Conservation (phyloP, 2,888 invertebrate genomes). For the Trissolcus japonicus region DNA sequence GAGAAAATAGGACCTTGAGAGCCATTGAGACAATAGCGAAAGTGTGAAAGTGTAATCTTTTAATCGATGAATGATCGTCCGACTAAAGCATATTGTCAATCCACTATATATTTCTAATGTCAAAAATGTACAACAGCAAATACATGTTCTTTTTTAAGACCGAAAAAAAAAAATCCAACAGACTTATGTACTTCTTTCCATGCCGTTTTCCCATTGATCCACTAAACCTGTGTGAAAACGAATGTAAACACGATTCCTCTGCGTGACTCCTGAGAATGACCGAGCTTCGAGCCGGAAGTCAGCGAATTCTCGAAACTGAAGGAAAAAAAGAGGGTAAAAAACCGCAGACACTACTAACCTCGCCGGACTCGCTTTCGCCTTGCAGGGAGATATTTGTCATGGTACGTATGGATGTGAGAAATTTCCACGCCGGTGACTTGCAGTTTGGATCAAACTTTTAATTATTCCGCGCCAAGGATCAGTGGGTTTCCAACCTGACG, state of each 20-base stretch:
- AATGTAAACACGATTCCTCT: conserved; percentile 50
- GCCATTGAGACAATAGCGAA: conserved; percentile 58
- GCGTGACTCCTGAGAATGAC: conserved; percentile 60
- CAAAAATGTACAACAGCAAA: conserved; percentile 29
- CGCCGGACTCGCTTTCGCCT: conserved; percentile 69
- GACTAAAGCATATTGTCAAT: conserved; percentile 13
- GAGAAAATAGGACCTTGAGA: conserved; percentile 54
- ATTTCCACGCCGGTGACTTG: conserved; percentile 54
- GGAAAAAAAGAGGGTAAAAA: conserved; percentile 20
- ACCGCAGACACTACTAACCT: conserved; percentile 53
- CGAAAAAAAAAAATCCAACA: conserved; percentile 1
- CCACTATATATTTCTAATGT: neutral
- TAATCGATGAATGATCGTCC: conserved; percentile 45
- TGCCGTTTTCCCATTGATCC: conserved; percentile 14
- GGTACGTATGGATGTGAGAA: conserved; percentile 62
- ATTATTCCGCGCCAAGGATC: conserved; percentile 2
- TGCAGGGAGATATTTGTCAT: conserved; percentile 65
- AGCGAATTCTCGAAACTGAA: conserved; percentile 37
- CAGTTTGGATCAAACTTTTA: conserved; percentile 60
- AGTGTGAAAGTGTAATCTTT: conserved; percentile 60
- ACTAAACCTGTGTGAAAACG: conserved; percentile 35
- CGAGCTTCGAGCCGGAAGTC: conserved; percentile 65
- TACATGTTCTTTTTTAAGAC: conserved; percentile 31
- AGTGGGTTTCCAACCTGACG: neutral
- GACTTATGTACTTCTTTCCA: conserved; percentile 13